Evolutionary conservation across 1,140 invertebrate species (phyloP).

Genomic region (Ericerus pela): DNA sequence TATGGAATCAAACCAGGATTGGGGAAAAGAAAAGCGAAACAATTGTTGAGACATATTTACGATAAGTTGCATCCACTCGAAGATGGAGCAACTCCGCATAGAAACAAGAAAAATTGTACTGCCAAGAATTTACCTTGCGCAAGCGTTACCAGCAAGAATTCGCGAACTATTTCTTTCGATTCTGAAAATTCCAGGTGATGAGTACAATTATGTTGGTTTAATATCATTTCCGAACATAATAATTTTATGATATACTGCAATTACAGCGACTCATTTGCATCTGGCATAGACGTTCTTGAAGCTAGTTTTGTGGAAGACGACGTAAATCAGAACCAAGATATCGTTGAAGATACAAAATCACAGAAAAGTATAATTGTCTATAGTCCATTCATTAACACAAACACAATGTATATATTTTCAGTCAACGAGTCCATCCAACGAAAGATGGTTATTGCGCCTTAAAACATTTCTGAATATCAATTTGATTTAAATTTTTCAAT

Average conservation of each 20-base stretch:
- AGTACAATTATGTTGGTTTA: too few relatives aligned
- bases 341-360: neutral
- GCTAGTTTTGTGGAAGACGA: neutral
- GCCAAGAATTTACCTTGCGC: too few relatives aligned
- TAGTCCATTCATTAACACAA: too few relatives aligned
- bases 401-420: too few relatives aligned
- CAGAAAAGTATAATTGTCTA: too few relatives aligned
- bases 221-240: neutral
- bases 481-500: too few relatives aligned
- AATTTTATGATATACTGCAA: neutral
- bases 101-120: too few relatives aligned
- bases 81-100: slow-evolving; percentile 1
- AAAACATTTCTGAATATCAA: too few relatives aligned
- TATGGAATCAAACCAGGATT: slow-evolving; percentile 20
- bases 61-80: slow-evolving; percentile 18
- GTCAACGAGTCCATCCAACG: too few relatives aligned
- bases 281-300: neutral
- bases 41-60: slow-evolving; percentile 21
- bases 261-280: neutral
- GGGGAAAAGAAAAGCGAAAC: slow-evolving; percentile 19
- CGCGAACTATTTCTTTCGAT: too few relatives aligned
- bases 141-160: too few relatives aligned
- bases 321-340: neutral
- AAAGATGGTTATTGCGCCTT: too few relatives aligned
- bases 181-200: neutral